Evolutionary conservation across 1,140 invertebrate genomes (phyloP).

Genomic region (Drosophila repletoides): DNA sequence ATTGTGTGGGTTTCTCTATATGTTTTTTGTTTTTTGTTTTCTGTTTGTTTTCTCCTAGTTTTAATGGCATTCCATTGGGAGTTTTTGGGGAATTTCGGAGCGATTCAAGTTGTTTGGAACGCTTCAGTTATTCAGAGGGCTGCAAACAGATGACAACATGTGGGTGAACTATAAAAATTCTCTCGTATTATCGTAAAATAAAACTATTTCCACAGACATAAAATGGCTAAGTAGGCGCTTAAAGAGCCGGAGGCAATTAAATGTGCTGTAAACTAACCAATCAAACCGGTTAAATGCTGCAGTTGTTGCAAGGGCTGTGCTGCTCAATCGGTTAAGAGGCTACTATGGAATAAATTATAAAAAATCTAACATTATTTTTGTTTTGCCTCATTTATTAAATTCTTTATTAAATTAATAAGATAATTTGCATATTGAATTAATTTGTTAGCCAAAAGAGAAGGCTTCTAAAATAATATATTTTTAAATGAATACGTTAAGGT

Average conservation of each 20-base stretch:
- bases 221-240: conserved; percentile 22
- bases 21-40: conserved; percentile 1
- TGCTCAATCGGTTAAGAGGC: no score
- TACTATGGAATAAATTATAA: no score
- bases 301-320: background rate
- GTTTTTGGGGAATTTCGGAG: conserved; percentile 47
- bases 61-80: conserved; percentile 43
- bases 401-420: no score
- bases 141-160: conserved; percentile 32
- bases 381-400: no score
- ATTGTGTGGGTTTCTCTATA: conserved; percentile 33
- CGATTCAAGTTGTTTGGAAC: conserved; percentile 38
- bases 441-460: no score
- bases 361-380: no score
- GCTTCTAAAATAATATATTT: no score
- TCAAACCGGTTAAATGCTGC: background rate
- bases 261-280: conserved; percentile 25
- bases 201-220: conserved; percentile 18
- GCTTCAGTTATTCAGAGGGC: conserved; percentile 8
- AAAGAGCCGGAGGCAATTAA: conserved; percentile 9
- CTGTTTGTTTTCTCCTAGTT: conserved; percentile 18
- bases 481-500: no score
- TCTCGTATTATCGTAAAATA: conserved; percentile 2
- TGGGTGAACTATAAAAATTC: conserved; percentile 34
- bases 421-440: no score